Evolutionary conservation across 2,797 vertebrate genomes (phyloP), one percentile per base, ranked within the genome.

Genomic region (Valencia hispanica): DNA sequence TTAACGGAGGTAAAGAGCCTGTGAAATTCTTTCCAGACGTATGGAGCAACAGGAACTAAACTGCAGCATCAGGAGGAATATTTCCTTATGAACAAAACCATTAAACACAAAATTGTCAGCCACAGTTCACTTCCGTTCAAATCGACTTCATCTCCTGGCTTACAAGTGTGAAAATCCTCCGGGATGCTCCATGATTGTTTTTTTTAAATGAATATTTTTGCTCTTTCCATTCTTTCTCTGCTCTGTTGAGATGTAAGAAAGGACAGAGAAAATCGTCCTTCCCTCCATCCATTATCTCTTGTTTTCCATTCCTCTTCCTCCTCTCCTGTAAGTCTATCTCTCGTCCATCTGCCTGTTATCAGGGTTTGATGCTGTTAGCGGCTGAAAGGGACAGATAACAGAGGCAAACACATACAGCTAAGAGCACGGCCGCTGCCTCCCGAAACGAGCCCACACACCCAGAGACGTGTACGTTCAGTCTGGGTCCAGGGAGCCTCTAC

Each of bases 331-430:
- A 1, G 36, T 39, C 20, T 47, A 55, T 73, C 80, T 25, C 61
- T 59, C 32, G 27, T 76, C 65, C 1, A 75, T 86, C 84, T 57
- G 25, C 27, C 48, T 50, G 14, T 71, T 85, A 86, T 78, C 81
- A 32, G 20, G 32, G 34, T 59, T 18, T 55, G 3, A 34, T 47
- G 84, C 66, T 53, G 80, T 80, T 57, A 53, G 71, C 9, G 0
- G 45, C 72, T 61, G 71, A 75, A 77, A 88, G 30, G 36, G 73
- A 18, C 32, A 68, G 87, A 90, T 86, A 87, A 85, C 82, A 7
- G 57, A 41, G 50, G 68, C 43, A 85, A 77, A 86, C 84, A 79
- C 9, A 22, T 32, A 36, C 32, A 39, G 20, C 50, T 66, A 59
- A 47, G 47, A 47, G 69, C 68, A 22, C 74, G 11, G 3, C 10